Evolutionary conservation across 2,797 vertebrate genomes (phyloP).

Genomic region (Okamejei kenojei): DNA sequence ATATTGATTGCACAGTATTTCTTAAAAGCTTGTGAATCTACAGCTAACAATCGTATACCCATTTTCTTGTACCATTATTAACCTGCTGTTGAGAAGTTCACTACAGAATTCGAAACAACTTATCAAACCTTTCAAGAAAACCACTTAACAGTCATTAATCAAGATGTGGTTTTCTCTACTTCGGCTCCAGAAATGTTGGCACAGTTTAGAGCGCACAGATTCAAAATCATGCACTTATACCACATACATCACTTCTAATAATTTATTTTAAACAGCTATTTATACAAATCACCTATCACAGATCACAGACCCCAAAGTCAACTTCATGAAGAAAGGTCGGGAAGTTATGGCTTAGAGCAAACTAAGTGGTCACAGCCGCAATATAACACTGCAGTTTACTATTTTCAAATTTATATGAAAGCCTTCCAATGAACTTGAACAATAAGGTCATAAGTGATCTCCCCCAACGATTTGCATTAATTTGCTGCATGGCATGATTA

Average conservation of each 20-base stretch:
- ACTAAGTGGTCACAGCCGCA: not conserved
- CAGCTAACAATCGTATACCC: not conserved
- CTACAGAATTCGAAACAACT: conserved; percentile 16
- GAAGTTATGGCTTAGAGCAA: not conserved
- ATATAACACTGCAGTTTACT: not conserved
- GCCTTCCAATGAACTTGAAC: not conserved
- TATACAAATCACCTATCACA: not conserved
- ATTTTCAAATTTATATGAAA: not conserved
- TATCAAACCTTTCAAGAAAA: conserved; percentile 15
- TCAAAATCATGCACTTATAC: not conserved
- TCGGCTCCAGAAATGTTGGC: not conserved
- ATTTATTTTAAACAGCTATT: not conserved
- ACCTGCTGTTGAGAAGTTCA: not conserved
- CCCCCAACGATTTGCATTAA: not conserved
- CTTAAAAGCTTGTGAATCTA: conserved; percentile 11
- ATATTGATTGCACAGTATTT: not conserved
- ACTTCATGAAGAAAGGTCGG: not conserved
- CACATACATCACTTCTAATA: not conserved
- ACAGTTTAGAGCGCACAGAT: not conserved
- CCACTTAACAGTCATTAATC: conserved; percentile 21
- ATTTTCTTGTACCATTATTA: not conserved
- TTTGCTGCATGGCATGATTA: not conserved
- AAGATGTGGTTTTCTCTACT: not conserved
- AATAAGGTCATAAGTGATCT: not conserved
- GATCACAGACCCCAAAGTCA: not conserved